Conservation (phyloP, 2,113 vertebrate species). For the Hemibagrus wyckioides region DNA sequence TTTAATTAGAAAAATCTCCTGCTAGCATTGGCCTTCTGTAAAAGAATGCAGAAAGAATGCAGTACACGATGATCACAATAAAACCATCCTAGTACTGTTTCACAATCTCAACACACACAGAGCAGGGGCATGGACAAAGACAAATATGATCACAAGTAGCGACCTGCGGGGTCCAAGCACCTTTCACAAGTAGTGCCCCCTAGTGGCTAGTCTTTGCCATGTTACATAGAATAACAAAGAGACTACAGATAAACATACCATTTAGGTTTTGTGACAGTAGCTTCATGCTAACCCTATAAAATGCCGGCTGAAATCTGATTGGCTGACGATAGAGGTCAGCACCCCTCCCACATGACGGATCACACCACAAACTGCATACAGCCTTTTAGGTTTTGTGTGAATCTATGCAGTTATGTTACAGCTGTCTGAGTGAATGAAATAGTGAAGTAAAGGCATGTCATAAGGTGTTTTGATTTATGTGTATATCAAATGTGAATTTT, state of each 20-base stretch:
- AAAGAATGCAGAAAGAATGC: background rate
- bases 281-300: background rate
- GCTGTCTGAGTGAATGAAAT: too few species aligned
- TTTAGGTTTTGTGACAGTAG: background rate
- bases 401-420: too few species aligned
- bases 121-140: background rate
- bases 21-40: background rate
- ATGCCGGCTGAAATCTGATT: background rate
- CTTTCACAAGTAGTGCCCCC: background rate
- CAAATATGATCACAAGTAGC: background rate
- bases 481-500: too few species aligned
- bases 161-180: too few species aligned
- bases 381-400: background rate
- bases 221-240: background rate
- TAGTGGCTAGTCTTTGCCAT: background rate
- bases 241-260: background rate
- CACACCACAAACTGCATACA: background rate
- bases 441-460: too few species aligned
- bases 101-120: background rate
- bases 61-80: background rate
- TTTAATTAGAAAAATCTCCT: background rate
- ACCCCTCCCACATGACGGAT: background rate
- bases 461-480: too few species aligned
- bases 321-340: background rate
- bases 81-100: background rate